These are phyloP conservation scores for Origma solitaria DNA, from an alignment of 2,113 vertebrate genomes.

Conservation along the genomic window DNA sequence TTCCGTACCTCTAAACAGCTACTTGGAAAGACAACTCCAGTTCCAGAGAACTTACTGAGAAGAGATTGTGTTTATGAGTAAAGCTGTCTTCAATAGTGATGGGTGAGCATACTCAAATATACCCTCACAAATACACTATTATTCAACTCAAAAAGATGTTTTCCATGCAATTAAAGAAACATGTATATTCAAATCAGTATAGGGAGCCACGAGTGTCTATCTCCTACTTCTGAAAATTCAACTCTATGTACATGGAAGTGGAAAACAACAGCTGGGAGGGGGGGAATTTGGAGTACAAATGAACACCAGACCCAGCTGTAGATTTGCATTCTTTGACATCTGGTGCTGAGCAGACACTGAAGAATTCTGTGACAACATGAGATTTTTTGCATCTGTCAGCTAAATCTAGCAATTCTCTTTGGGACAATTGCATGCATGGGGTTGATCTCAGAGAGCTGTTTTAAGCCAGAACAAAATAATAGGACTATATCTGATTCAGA, in stretches of 20 bases:
- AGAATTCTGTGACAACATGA: conserved; percentile 35
- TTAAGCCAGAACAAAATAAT: not conserved
- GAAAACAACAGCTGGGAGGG: conserved; percentile 56
- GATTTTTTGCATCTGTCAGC: conserved; percentile 53
- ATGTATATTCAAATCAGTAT: not conserved
- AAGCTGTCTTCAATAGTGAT: not conserved
- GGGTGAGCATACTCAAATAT: not conserved
- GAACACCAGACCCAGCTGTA: conserved; percentile 46
- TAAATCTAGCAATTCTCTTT: conserved; percentile 29
- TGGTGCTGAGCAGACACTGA: conserved; percentile 35
- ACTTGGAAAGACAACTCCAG: not conserved
- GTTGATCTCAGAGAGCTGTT: not conserved
- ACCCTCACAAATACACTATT: not conserved
- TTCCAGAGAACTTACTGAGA: not conserved
- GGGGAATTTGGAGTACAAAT: conserved; percentile 24
- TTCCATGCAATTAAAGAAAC: not conserved
- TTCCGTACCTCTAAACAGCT: not conserved
- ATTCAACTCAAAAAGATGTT: not conserved
- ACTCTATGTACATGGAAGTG: not conserved
- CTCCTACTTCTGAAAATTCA: conserved; percentile 18
- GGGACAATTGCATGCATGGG: not conserved
- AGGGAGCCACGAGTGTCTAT: not conserved
- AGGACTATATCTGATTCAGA: not conserved
- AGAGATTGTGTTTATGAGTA: not conserved
- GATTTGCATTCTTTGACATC: conserved; percentile 50